phyloP scores from a whole-genome alignment of 2,888 invertebrate species.

The Orthosia incerta region DNA sequence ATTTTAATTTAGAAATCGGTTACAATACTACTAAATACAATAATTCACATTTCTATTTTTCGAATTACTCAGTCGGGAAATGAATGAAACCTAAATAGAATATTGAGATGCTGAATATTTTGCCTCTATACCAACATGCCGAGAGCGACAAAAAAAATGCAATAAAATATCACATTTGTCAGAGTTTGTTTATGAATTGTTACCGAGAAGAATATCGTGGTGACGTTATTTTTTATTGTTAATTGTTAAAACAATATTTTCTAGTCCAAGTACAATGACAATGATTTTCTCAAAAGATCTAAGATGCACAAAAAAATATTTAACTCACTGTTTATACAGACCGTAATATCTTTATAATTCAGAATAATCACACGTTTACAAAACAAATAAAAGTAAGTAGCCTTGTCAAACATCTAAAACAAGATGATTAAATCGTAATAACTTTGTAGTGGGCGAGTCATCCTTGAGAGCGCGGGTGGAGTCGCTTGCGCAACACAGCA shows the following conservation, averaged over 20 bases:
- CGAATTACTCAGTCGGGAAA: too few species aligned
- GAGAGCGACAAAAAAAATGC: too few species aligned
- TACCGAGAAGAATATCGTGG: neutral
- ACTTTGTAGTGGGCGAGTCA: constrained; percentile 57
- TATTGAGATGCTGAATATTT: too few species aligned
- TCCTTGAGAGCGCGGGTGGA: constrained; percentile 68
- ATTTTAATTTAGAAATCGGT: too few species aligned
- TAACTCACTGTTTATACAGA: neutral
- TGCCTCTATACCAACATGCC: too few species aligned
- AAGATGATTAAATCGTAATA: constrained; percentile 57
- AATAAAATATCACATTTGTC: too few species aligned
- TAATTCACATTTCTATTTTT: too few species aligned
- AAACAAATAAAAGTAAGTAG: constrained; percentile 41
- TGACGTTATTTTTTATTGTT: neutral
- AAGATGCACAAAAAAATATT: neutral
- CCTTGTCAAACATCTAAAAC: constrained; percentile 49
- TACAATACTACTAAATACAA: too few species aligned
- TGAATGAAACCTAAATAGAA: too few species aligned
- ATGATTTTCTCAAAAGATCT: constrained; percentile 4
- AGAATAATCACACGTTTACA: constrained; percentile 11
- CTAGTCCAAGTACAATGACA: neutral
- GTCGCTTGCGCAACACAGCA: constrained; percentile 62
- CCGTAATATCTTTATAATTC: neutral
- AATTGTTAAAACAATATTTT: neutral
- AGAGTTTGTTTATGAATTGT: neutral